These are phyloP conservation scores for Pangasius macronema DNA, from an alignment of 2,797 vertebrate species.

Conservation along the genomic window DNA sequence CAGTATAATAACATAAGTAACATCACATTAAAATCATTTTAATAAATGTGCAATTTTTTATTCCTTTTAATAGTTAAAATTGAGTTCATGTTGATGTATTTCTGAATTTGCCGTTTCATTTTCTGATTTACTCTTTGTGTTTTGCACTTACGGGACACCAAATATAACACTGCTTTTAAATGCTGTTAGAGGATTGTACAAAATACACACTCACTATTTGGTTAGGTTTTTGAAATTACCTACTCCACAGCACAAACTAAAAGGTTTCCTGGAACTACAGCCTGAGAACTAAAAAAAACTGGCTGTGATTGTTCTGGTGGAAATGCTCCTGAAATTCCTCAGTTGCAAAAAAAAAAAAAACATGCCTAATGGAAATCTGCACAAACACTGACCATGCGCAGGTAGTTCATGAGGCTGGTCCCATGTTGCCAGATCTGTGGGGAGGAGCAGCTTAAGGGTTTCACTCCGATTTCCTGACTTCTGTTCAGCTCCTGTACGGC, in stretches of 20 bases:
- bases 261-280: neutral
- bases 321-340: neutral
- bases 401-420: conserved; percentile 95
- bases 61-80: neutral
- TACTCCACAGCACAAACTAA: neutral
- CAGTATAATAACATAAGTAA: neutral
- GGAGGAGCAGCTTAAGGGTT: conserved; percentile 88
- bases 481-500: conserved; percentile 91
- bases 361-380: neutral
- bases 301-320: neutral
- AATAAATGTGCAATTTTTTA: neutral
- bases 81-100: neutral
- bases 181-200: neutral
- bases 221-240: neutral
- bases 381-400: conserved; percentile 82
- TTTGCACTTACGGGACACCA: neutral
- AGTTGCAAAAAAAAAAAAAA: neutral
- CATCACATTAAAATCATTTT: neutral
- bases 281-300: neutral
- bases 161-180: neutral
- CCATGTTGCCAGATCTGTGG: conserved; percentile 94
- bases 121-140: neutral
- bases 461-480: conserved; percentile 92
- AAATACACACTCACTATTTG: neutral
- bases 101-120: neutral